These are phyloP conservation scores for Seladonia tumulorum DNA, from an alignment of 2,888 invertebrate genomes.

Conservation along the genomic window DNA sequence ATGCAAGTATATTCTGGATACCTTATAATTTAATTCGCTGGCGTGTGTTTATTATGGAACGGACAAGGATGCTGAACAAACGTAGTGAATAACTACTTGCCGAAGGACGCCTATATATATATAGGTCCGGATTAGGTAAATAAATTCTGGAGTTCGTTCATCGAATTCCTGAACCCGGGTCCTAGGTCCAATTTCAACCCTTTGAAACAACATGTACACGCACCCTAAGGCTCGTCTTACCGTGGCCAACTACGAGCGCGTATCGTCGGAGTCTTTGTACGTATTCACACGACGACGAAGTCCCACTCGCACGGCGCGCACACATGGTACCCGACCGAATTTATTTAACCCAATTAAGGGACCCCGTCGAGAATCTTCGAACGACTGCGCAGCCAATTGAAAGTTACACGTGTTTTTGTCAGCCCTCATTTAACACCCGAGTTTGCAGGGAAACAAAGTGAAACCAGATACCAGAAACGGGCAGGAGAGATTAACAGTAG, in stretches of 20 bases:
- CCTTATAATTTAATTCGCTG: background rate
- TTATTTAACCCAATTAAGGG: conserved; percentile 77
- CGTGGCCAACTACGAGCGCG: conserved; percentile 18
- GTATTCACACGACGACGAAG: conserved; percentile 22
- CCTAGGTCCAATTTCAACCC: conserved; percentile 65
- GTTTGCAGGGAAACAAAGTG: conserved; percentile 54
- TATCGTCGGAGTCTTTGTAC: background rate
- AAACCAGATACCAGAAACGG: conserved; percentile 65
- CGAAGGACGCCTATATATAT: background rate
- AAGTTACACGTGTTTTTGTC: conserved; percentile 82
- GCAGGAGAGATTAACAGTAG: conserved; percentile 45
- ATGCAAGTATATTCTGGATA: background rate
- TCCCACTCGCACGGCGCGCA: conserved; percentile 7
- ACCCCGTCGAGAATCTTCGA: conserved; percentile 73
- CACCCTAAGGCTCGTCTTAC: conserved; percentile 52
- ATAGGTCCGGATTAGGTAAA: conserved; percentile 20
- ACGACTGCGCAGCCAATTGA: conserved; percentile 77
- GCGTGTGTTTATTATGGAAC: background rate
- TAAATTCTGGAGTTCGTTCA: conserved; percentile 56
- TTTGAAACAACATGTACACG: conserved; percentile 52
- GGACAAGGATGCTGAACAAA: background rate
- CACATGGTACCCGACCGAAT: conserved; percentile 64
- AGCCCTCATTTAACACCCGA: conserved; percentile 74
- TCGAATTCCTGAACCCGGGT: conserved; percentile 55
- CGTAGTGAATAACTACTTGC: background rate